Percentiles rank a stretch among this genome's conserved stretches.
Conservation (phyloP, 2,113 vertebrate genomes). For the Pangasianodon gigas region DNA sequence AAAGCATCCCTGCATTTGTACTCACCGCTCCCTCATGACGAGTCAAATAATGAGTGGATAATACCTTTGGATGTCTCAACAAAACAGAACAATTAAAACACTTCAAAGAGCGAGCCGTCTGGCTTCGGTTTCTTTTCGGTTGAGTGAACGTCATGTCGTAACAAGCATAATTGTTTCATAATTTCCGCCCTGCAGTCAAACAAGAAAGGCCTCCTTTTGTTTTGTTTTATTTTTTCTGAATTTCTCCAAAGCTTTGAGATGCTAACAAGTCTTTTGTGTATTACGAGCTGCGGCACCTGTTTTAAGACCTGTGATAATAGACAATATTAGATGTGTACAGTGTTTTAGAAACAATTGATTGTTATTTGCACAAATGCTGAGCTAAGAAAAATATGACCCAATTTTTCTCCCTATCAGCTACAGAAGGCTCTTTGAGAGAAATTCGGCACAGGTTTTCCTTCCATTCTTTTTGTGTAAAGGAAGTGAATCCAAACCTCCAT, state of each 20-base stretch:
- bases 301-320: constrained; percentile 19
- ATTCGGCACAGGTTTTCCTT: not conserved
- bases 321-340: not conserved
- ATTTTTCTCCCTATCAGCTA: constrained; percentile 2
- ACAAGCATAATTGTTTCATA: constrained; percentile 51
- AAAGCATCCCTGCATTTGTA: constrained; percentile 6
- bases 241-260: constrained; percentile 45
- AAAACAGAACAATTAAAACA: constrained; percentile 59
- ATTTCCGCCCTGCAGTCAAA: constrained; percentile 38
- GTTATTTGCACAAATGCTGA: not conserved
- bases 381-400: not conserved
- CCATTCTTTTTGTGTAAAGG: constrained; percentile 15
- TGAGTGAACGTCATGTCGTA: constrained; percentile 46
- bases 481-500: constrained; percentile 54
- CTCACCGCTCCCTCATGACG: constrained; percentile 36
- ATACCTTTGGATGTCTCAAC: constrained; percentile 42
- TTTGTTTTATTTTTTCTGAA: constrained; percentile 15
- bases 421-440: not conserved
- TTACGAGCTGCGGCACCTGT: not conserved
- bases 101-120: constrained; percentile 35
- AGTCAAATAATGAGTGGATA: constrained; percentile 46
- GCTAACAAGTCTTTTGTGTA: constrained; percentile 47
- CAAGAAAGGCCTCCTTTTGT: constrained; percentile 38
- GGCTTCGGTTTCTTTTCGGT: constrained; percentile 28
- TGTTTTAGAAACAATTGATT: not conserved